phyloP scores from a whole-genome alignment of 2,888 invertebrate genomes.

The Drosophila bunnanda region DNA sequence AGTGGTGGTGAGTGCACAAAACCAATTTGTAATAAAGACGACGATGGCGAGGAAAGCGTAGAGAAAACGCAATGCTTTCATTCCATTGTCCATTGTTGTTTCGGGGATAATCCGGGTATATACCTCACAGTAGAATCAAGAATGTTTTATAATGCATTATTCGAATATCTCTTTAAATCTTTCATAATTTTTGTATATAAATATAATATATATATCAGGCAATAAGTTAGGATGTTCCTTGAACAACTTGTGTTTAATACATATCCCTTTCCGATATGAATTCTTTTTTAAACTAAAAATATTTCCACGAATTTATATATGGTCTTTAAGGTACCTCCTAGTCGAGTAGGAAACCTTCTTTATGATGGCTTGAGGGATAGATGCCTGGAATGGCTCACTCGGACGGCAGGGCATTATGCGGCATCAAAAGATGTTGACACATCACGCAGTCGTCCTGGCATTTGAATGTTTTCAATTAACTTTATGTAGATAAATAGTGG shows the following conservation, averaged over 20 bases:
- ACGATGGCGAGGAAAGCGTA: slow-evolving; percentile 56
- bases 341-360: background rate
- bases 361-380: slow-evolving; percentile 1
- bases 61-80: slow-evolving; percentile 47
- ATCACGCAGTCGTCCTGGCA: slow-evolving; percentile 71
- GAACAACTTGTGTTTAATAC: background rate
- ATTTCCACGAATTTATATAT: background rate
- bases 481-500: slow-evolving; percentile 63
- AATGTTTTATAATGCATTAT: background rate
- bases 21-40: slow-evolving; percentile 80
- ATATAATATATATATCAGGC: background rate
- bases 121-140: background rate
- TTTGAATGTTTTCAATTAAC: slow-evolving; percentile 77
- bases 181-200: background rate
- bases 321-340: background rate
- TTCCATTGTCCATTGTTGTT: slow-evolving; percentile 32
- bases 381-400: slow-evolving; percentile 11
- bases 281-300: background rate
- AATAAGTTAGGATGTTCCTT: background rate
- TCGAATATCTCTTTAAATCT: no score
- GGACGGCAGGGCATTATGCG: slow-evolving; percentile 50
- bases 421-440: slow-evolving; percentile 77
- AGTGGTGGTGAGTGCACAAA: slow-evolving; percentile 66
- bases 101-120: background rate
- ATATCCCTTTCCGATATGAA: background rate